Evolutionary conservation across 2,113 vertebrate species (phyloP).

Genomic region (Rhodinocichla rosea): DNA sequence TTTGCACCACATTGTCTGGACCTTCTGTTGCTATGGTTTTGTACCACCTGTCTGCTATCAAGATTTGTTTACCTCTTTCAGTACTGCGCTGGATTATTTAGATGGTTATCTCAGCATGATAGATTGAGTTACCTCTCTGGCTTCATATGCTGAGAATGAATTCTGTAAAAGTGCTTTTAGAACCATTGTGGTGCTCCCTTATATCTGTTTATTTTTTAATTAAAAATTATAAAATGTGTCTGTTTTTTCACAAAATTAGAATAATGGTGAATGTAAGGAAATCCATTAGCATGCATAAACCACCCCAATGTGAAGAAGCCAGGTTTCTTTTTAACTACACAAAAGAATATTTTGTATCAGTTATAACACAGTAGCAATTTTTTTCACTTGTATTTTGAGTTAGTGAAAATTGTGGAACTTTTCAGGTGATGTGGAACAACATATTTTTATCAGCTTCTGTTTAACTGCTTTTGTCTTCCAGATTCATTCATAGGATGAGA

Average conservation of each 20-base stretch:
- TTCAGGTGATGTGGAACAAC: not conserved
- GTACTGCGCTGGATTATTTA: not conserved
- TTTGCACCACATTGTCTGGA: slow-evolving; percentile 33
- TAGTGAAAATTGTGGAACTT: not conserved
- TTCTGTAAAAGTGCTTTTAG: not conserved
- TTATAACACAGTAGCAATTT: not conserved
- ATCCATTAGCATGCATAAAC: not conserved
- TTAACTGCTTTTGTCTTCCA: not conserved
- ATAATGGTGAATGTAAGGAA: not conserved
- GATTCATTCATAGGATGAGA: not conserved
- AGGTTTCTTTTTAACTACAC: not conserved
- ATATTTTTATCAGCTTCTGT: not conserved
- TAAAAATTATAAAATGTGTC: not conserved
- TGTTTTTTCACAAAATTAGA: not conserved
- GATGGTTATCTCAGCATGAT: slow-evolving; percentile 41
- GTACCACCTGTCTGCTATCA: slow-evolving; percentile 52
- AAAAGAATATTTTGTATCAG: not conserved
- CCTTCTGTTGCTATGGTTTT: slow-evolving; percentile 66
- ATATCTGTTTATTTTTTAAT: not conserved
- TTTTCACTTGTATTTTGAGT: not conserved
- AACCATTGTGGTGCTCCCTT: not conserved
- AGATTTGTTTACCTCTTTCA: slow-evolving; percentile 54
- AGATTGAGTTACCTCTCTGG: slow-evolving; percentile 44
- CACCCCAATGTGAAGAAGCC: not conserved
- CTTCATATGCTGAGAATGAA: slow-evolving; percentile 11